phyloP scores from a whole-genome alignment of 2,888 invertebrate species.

The Lycaena phlaeas region DNA sequence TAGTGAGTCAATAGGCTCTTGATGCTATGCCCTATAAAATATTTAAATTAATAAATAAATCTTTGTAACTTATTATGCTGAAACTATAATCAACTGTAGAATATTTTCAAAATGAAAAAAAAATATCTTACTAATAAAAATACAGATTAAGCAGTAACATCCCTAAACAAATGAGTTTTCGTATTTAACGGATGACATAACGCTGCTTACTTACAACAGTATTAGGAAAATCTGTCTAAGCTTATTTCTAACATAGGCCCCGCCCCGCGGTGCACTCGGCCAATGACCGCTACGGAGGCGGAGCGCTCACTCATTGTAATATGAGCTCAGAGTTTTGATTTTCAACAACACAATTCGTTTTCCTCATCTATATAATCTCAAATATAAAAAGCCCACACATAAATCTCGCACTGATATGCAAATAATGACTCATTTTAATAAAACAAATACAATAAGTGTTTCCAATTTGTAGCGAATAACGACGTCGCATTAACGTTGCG shows the following conservation, averaged over 20 bases:
- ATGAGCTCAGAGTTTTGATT: constrained; percentile 39
- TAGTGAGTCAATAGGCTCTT: no score
- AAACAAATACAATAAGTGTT: not conserved
- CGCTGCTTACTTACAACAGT: not conserved
- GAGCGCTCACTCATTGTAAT: constrained; percentile 36
- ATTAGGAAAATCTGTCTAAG: constrained; percentile 39
- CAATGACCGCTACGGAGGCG: constrained; percentile 54
- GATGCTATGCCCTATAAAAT: no score
- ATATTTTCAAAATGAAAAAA: no score
- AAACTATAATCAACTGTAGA: no score
- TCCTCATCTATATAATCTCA: not conserved
- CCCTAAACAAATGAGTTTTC: not conserved
- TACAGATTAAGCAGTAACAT: not conserved
- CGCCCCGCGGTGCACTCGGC: constrained; percentile 54
- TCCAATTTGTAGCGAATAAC: constrained; percentile 7
- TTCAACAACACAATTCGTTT: constrained; percentile 14
- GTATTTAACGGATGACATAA: not conserved
- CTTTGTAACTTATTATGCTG: no score
- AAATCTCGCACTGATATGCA: not conserved
- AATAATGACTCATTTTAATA: not conserved
- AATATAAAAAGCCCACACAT: not conserved
- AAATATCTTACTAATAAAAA: not conserved
- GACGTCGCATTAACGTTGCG: constrained; percentile 40
- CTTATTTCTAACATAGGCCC: constrained; percentile 58
- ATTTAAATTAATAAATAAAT: no score